Evolutionary conservation across 2,888 invertebrate genomes (phyloP).

Genomic region (Cenopis cana): DNA sequence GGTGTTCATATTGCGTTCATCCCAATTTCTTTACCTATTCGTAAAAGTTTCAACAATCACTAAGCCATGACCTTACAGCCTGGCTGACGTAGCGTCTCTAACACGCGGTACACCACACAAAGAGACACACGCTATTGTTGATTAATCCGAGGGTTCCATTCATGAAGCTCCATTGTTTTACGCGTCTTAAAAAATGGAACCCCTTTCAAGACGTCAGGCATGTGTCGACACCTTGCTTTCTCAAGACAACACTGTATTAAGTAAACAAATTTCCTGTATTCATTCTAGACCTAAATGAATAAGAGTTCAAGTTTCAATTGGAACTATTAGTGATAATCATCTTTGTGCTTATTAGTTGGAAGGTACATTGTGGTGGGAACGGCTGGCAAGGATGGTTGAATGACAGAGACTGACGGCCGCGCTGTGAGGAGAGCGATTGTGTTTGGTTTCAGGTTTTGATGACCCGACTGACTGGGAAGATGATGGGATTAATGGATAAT

Average conservation of each 20-base stretch:
- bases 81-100: slow-evolving; percentile 22
- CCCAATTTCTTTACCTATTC: not conserved
- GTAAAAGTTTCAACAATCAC: not conserved
- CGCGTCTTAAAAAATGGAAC: slow-evolving; percentile 66
- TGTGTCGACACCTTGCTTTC: slow-evolving; percentile 22
- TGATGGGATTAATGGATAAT: not conserved
- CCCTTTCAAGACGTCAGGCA: slow-evolving; percentile 61
- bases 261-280: not conserved
- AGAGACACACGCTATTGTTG: slow-evolving; percentile 66
- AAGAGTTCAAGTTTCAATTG: not conserved
- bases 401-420: slow-evolving; percentile 51
- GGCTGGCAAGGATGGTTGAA: slow-evolving; percentile 58
- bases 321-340: not conserved
- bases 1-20: not conserved
- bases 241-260: not conserved
- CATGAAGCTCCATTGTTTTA: slow-evolving; percentile 73
- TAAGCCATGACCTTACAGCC: slow-evolving; percentile 1
- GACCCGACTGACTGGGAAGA: slow-evolving; percentile 5
- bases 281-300: slow-evolving; percentile 5
- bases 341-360: slow-evolving; percentile 44
- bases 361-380: slow-evolving; percentile 60
- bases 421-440: slow-evolving; percentile 23
- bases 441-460: slow-evolving; percentile 30
- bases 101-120: slow-evolving; percentile 47
- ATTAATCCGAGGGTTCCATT: slow-evolving; percentile 74